These are phyloP conservation scores for Epinotia nisella DNA, from an alignment of 2,888 invertebrate genomes.

Conservation along the genomic window DNA sequence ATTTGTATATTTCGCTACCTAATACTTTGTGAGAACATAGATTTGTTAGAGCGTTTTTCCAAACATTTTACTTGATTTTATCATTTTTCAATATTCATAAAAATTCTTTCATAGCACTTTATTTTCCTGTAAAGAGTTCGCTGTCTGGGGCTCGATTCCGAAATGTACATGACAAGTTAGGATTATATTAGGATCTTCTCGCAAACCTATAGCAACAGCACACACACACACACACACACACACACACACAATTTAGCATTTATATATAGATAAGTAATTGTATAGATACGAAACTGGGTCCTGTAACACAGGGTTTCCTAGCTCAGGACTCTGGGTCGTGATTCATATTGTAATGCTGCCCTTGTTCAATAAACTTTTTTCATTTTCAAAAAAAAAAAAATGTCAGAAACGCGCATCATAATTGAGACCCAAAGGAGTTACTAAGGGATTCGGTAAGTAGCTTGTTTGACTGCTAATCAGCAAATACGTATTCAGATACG, in stretches of 20 bases:
- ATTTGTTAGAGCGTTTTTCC: background rate
- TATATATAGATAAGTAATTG: too few relatives aligned
- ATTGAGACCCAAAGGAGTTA: background rate
- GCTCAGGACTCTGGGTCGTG: too few relatives aligned
- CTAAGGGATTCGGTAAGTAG: background rate
- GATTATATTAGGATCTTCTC: background rate
- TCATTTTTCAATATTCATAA: background rate
- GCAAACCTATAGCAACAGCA: too few relatives aligned
- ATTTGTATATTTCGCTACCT: background rate
- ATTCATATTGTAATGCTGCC: too few relatives aligned
- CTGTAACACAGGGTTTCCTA: too few relatives aligned
- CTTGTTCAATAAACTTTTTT: too few relatives aligned
- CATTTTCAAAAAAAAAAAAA: too few relatives aligned
- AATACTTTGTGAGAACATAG: background rate
- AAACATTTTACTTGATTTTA: background rate
- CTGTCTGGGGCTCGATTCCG: background rate
- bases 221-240: too few relatives aligned
- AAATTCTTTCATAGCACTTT: background rate
- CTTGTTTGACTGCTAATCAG: background rate
- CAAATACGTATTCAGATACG: conserved; percentile 8
- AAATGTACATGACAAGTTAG: background rate
- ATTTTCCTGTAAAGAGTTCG: background rate
- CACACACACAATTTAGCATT: too few relatives aligned
- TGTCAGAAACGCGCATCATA: too few relatives aligned
- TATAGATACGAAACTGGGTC: too few relatives aligned